phyloP scores from a whole-genome alignment of 2,113 vertebrate species.

The Muntiacus muntjak region DNA sequence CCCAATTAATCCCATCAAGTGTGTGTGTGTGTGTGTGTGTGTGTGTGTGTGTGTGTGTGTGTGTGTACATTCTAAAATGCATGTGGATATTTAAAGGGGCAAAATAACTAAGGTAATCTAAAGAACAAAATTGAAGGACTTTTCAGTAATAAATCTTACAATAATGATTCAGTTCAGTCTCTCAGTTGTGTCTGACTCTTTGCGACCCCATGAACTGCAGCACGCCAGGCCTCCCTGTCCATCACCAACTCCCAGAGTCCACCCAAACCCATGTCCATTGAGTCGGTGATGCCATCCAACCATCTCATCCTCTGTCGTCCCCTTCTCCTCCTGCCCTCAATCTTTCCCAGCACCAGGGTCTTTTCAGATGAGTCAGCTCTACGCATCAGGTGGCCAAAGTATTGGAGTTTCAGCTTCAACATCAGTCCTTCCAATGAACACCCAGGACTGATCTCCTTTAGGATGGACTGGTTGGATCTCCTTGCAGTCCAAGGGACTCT shows the following conservation, averaged over 20 bases:
- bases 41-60: not conserved
- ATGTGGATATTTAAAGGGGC: not conserved
- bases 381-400: not conserved
- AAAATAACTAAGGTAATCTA: not conserved
- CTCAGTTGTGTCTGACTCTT: not conserved
- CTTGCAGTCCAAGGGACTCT: not conserved
- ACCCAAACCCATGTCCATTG: not conserved
- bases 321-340: not conserved
- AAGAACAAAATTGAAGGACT: not conserved
- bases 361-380: not conserved
- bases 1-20: not conserved
- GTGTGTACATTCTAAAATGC: not conserved
- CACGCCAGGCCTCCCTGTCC: not conserved
- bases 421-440: not conserved
- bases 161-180: not conserved
- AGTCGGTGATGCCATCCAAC: not conserved
- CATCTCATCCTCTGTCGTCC: not conserved
- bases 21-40: not conserved
- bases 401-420: not conserved
- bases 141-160: not conserved
- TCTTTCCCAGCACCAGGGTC: not conserved
- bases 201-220: accelerated
- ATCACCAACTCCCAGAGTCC: not conserved
- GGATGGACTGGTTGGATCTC: not conserved
- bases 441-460: not conserved